A percentile compares a stretch with the other conserved stretches of the same genome.
Conservation (phyloP, 2,797 vertebrate genomes). For the Myotis vivesi region DNA sequence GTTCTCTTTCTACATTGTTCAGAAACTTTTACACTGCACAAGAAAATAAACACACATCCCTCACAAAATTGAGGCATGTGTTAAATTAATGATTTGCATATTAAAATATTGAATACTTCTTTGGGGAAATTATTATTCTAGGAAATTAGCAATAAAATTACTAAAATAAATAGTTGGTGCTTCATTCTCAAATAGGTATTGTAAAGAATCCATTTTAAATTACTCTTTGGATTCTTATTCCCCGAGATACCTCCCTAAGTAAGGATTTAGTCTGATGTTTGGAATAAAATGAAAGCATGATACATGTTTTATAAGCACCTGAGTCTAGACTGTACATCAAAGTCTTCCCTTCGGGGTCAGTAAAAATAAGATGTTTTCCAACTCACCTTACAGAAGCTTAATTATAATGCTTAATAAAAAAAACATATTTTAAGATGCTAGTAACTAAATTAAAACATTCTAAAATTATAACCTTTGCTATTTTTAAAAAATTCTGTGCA, state of each 20-base stretch:
- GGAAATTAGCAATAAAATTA: conserved; percentile 13
- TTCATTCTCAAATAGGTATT: conserved; percentile 27
- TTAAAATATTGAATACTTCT: neutral
- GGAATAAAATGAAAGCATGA: conserved; percentile 27
- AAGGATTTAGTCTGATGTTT: neutral
- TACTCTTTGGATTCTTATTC: neutral
- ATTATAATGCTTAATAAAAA: neutral
- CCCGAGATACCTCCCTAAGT: neutral
- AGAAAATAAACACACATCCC: neutral
- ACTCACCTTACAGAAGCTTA: neutral
- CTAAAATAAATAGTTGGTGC: conserved; percentile 24
- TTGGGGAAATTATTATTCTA: neutral
- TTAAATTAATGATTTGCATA: neutral
- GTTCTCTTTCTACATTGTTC: neutral
- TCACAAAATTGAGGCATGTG: neutral
- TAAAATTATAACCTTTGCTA: neutral
- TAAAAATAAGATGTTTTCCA: conserved; percentile 28
- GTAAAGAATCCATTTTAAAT: conserved; percentile 19
- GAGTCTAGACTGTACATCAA: neutral
- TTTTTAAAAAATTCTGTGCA: neutral
- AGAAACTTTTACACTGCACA: neutral
- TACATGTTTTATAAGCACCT: neutral
- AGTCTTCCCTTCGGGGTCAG: neutral
- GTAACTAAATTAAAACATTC: neutral
- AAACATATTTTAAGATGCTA: neutral